phyloP scores from a whole-genome alignment of 2,797 vertebrate species.

The Borostomias antarcticus region DNA sequence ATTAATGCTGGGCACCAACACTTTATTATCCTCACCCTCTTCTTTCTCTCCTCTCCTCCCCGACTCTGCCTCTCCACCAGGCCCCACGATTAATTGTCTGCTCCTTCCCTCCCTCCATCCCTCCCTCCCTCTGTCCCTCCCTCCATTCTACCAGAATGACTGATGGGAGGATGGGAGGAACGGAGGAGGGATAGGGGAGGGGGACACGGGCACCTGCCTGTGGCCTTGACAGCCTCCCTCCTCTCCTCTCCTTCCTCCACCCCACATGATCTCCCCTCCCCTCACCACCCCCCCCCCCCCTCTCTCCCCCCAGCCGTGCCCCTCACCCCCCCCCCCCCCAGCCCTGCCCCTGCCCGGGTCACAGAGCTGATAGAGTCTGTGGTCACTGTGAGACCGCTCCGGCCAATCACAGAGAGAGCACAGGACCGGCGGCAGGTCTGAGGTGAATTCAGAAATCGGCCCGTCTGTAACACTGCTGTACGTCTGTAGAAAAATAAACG shows the following conservation, averaged over 20 bases:
- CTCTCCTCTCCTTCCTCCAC: constrained; percentile 13
- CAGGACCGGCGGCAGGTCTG: too few relatives aligned
- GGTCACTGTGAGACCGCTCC: constrained; percentile 56
- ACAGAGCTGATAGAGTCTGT: constrained; percentile 66
- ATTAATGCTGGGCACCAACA: constrained; percentile 94
- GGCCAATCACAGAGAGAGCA: constrained; percentile 38
- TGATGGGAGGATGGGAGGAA: constrained; percentile 78
- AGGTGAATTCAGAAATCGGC: too few relatives aligned
- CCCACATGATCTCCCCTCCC: not conserved
- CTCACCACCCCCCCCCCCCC: not conserved
- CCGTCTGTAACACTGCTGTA: too few relatives aligned
- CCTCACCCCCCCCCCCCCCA: constrained; percentile 14
- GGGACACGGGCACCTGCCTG: constrained; percentile 82
- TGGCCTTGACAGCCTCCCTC: constrained; percentile 80
- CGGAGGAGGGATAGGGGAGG: constrained; percentile 61
- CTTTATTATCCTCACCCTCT: constrained; percentile 99
- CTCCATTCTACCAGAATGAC: constrained; percentile 78
- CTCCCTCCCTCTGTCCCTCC: constrained; percentile 52
- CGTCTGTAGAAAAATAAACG: too few relatives aligned
- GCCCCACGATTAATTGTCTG: constrained; percentile 98
- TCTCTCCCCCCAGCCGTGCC: constrained; percentile 9
- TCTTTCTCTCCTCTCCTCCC: constrained; percentile 81
- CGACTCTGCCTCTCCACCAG: constrained; percentile 86
- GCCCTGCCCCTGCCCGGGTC: constrained; percentile 48
- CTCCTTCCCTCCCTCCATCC: constrained; percentile 74